Evolutionary conservation across 2,888 invertebrate species (phyloP).

Genomic region (Reticulitermes lucifugus): DNA sequence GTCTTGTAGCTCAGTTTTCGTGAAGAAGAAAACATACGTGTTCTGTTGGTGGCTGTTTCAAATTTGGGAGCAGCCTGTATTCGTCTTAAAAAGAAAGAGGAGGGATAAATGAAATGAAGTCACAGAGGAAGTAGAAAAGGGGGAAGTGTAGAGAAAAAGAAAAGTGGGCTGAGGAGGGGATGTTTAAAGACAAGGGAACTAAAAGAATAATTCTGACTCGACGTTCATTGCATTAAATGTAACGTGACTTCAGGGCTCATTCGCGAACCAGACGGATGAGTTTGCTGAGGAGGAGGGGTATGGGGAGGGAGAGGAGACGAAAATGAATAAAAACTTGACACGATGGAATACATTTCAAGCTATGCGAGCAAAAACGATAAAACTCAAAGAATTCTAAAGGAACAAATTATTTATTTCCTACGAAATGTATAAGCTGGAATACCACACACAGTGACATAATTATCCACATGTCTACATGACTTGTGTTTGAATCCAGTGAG

Average conservation of each 20-base stretch:
- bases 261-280: conserved; percentile 43
- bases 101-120: conserved; percentile 12
- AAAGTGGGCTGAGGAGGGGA: conserved; percentile 23
- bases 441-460: no score
- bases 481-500: no score
- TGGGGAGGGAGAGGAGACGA: conserved; percentile 25
- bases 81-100: not conserved
- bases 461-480: no score
- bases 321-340: conserved; percentile 35
- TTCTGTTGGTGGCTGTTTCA: no score
- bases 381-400: not conserved
- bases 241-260: conserved; percentile 49
- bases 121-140: not conserved
- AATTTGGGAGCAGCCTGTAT: not conserved
- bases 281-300: conserved; percentile 13
- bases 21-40: no score
- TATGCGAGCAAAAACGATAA: conserved; percentile 10
- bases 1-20: no score
- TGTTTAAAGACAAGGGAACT: conserved; percentile 48
- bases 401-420: not conserved
- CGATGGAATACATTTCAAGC: conserved; percentile 15
- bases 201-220: conserved; percentile 51
- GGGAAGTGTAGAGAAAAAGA: conserved; percentile 10
- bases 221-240: conserved; percentile 53
- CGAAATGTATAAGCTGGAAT: no score